These are phyloP conservation scores for Parauchenoglanis ngamensis DNA, from an alignment of 2,797 vertebrate genomes.

Conservation along the genomic window DNA sequence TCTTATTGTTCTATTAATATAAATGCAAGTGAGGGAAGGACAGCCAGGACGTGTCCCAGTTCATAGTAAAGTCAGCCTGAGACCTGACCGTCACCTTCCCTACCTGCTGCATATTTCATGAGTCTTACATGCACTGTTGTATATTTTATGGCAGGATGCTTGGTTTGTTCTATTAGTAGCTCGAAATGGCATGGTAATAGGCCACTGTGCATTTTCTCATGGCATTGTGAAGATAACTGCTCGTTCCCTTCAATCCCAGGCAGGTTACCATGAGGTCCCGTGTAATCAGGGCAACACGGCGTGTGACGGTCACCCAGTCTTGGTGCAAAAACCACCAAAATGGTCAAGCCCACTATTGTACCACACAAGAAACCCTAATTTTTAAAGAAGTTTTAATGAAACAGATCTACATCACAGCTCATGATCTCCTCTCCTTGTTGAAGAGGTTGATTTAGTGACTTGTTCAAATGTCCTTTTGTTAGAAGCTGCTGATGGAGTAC, in stretches of 20 bases:
- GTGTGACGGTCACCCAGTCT: background rate
- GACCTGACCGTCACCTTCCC: conserved; percentile 48
- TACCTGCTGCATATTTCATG: conserved; percentile 61
- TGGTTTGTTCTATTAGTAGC: conserved; percentile 1
- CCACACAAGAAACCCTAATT: background rate
- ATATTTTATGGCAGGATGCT: conserved; percentile 58
- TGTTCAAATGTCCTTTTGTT: conserved; percentile 13
- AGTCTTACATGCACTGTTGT: conserved; percentile 57
- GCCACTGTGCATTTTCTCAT: background rate
- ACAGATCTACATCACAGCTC: background rate
- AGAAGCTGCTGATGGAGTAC: background rate
- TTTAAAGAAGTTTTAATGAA: background rate
- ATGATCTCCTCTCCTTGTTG: background rate
- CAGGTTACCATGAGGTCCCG: background rate
- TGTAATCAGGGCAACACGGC: background rate
- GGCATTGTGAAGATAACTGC: background rate
- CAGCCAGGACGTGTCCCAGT: conserved; percentile 50
- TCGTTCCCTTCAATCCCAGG: background rate
- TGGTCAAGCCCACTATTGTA: background rate
- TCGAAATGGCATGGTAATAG: conserved; percentile 28
- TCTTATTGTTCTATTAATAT: conserved; percentile 49
- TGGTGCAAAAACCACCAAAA: background rate
- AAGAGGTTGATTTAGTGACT: background rate
- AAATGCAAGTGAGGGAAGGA: conserved; percentile 38
- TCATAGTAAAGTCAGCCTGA: conserved; percentile 51